A percentile compares a stretch with the other conserved stretches of the same genome.
Evolutionary conservation across 2,113 vertebrate genomes (phyloP).

Genomic region (Bufo gargarizans): DNA sequence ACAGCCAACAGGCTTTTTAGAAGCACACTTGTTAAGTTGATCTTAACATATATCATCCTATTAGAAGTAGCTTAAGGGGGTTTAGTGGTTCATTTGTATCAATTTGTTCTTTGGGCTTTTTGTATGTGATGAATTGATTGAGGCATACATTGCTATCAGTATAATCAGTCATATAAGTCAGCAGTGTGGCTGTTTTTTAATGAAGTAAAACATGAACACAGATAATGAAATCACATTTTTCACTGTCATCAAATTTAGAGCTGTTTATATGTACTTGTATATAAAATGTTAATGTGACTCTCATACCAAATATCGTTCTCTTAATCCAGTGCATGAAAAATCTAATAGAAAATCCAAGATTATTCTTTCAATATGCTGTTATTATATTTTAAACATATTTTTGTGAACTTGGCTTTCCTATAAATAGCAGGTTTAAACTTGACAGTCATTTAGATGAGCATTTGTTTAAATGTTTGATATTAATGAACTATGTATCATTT

Average conservation of each 20-base stretch:
- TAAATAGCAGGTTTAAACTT: neutral
- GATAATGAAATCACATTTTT: constrained; percentile 58
- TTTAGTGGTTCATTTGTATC: constrained; percentile 53
- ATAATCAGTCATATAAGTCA: constrained; percentile 56
- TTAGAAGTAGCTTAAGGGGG: constrained; percentile 53
- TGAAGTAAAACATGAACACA: constrained; percentile 55
- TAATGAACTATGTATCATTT: too few relatives aligned
- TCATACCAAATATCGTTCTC: neutral
- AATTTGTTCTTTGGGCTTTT: constrained; percentile 56
- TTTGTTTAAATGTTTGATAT: too few relatives aligned
- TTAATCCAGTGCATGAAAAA: neutral
- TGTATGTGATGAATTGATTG: constrained; percentile 56
- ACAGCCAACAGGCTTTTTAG: constrained; percentile 11
- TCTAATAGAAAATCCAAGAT: neutral
- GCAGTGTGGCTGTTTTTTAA: constrained; percentile 53
- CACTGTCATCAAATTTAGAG: constrained; percentile 50
- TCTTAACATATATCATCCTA: constrained; percentile 53
- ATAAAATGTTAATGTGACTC: constrained; percentile 10
- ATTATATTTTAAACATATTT: neutral
- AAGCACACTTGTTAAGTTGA: constrained; percentile 49
- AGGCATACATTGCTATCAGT: constrained; percentile 54
- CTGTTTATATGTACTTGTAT: constrained; percentile 42
- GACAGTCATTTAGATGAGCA: neutral
- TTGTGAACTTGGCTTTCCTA: neutral
- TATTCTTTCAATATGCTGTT: neutral